phyloP scores from a whole-genome alignment of 1,140 invertebrate genomes.

The Pseudomyrmex cubaensis region DNA sequence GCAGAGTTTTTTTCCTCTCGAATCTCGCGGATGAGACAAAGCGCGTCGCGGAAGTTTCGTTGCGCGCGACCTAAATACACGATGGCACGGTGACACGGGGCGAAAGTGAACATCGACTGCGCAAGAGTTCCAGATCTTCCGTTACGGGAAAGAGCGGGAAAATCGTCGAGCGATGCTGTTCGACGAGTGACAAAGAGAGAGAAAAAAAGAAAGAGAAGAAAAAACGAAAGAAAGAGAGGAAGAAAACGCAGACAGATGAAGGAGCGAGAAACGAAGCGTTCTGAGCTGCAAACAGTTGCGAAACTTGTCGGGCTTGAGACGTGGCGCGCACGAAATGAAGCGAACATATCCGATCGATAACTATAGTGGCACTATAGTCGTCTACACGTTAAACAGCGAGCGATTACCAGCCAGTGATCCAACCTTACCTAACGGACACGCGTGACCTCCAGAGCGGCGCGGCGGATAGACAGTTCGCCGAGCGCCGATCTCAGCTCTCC shows the following conservation, averaged over 20 bases:
- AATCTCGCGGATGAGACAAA: background rate
- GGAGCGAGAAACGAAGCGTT: conserved; percentile 17
- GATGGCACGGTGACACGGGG: conserved; percentile 68
- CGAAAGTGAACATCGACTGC: conserved; percentile 41
- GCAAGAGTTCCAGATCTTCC: background rate
- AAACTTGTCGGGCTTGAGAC: conserved; percentile 41
- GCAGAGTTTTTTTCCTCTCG: background rate
- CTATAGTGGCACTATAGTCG: conserved; percentile 63
- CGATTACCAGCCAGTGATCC: conserved; percentile 58
- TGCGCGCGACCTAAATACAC: conserved; percentile 45
- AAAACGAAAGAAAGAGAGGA: background rate
- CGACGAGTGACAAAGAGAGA: background rate
- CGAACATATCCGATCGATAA: conserved; percentile 72
- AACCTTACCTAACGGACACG: conserved; percentile 65
- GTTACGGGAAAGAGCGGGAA: conserved; percentile 61
- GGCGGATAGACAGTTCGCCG: conserved; percentile 4
- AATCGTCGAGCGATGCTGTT: background rate
- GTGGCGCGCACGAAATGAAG: conserved; percentile 67
- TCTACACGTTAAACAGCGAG: conserved; percentile 59
- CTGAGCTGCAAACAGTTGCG: conserved; percentile 47
- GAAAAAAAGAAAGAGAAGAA: background rate
- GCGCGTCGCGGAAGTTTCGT: background rate
- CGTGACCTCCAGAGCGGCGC: conserved; percentile 33
- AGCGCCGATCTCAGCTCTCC: background rate
- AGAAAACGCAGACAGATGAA: background rate